phyloP scores from a whole-genome alignment of 2,888 invertebrate genomes.

The Polietes domitor region DNA sequence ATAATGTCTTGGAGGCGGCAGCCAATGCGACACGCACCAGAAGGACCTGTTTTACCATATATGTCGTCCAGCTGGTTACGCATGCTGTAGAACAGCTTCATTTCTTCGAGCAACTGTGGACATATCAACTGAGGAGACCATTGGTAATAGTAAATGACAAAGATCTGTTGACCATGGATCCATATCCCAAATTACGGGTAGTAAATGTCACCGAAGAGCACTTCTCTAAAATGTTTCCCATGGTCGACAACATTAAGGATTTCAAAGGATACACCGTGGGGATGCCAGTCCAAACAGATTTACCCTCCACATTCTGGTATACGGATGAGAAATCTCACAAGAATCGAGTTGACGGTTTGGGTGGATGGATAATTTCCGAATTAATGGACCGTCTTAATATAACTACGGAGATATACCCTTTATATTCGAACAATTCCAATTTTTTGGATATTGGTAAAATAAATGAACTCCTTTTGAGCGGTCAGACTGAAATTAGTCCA shows the following conservation, averaged over 20 bases:
- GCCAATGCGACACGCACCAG: neutral
- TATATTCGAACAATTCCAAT: slow-evolving; percentile 32
- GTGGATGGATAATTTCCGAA: slow-evolving; percentile 3
- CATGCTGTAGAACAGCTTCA: neutral
- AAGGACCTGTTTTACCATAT: slow-evolving; percentile 20
- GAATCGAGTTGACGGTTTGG: slow-evolving; percentile 27
- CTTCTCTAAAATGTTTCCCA: slow-evolving; percentile 21
- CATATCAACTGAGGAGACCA: slow-evolving; percentile 23
- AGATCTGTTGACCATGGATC: slow-evolving; percentile 23
- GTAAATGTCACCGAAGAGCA: slow-evolving; percentile 32
- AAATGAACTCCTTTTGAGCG: neutral
- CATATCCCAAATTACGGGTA: slow-evolving; percentile 34
- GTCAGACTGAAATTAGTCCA: slow-evolving; percentile 30
- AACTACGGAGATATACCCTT: slow-evolving; percentile 20
- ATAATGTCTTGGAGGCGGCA: slow-evolving; percentile 6
- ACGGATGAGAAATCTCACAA: slow-evolving; percentile 3
- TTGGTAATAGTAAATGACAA: neutral
- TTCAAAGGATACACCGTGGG: slow-evolving; percentile 3
- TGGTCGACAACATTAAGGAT: neutral
- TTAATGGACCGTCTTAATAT: slow-evolving; percentile 31
- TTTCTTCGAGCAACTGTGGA: slow-evolving; percentile 36
- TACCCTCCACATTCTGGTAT: slow-evolving; percentile 49
- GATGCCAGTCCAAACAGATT: slow-evolving; percentile 35
- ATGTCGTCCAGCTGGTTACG: neutral
- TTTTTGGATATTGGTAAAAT: neutral